Evolutionary conservation across 2,797 vertebrate genomes (phyloP).

Genomic region (Xerus rutilus): DNA sequence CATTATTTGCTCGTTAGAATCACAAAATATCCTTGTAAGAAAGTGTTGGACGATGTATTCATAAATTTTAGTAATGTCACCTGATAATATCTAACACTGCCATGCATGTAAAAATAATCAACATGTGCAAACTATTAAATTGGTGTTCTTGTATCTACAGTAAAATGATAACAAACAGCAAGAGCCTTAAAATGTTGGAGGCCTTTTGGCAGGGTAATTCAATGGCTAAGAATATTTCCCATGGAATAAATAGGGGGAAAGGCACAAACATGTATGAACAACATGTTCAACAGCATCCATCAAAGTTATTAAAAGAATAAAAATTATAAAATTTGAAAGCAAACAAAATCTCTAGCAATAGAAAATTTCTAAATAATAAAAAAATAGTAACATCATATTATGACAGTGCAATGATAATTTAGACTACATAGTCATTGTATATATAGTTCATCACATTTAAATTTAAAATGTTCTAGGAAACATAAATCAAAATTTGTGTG

Average conservation of each 20-base stretch:
- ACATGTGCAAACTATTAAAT: not conserved
- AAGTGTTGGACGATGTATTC: not conserved
- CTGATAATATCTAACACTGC: not conserved
- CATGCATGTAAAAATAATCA: not conserved
- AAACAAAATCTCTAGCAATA: not conserved
- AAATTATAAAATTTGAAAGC: not conserved
- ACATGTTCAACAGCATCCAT: not conserved
- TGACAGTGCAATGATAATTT: not conserved
- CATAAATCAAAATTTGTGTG: too few relatives aligned
- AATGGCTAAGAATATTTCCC: not conserved
- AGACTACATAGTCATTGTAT: not conserved
- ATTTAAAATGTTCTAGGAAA: not conserved
- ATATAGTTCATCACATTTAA: not conserved
- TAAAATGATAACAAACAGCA: not conserved
- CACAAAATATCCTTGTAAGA: not conserved
- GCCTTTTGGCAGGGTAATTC: not conserved
- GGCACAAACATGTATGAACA: not conserved
- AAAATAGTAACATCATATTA: not conserved
- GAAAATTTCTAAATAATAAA: not conserved
- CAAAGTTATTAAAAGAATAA: not conserved
- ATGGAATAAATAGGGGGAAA: not conserved
- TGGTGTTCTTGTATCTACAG: not conserved
- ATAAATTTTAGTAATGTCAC: constrained; percentile 17
- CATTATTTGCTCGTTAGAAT: not conserved
- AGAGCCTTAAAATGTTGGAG: not conserved